Evolutionary conservation across 2,888 invertebrate species (phyloP), one percentile per base, ranked within the genome.

Genomic region (Danaus chrysippus): DNA sequence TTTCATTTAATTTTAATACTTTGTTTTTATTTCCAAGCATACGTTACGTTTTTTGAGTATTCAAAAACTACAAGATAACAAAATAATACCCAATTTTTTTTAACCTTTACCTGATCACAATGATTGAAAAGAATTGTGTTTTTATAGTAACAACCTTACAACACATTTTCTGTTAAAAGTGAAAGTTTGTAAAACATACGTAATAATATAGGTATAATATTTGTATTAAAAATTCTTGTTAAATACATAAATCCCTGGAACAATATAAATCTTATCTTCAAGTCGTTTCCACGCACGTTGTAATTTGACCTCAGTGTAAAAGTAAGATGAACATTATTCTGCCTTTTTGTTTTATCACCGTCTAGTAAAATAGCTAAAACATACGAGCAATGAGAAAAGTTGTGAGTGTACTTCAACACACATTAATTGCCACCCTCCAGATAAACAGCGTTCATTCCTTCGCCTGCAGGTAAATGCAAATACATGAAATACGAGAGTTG

Each of bases 391-490:
- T 72, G 75, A 76, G 76, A 65, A 70, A 78, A 78, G 80, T 82
- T 78, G 77, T 81, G 75, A 78, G 76, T 72, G 73, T 70, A 71
- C 70, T 34, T 34, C 71, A 70, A 70, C 74, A 76, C 77, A 76
- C 79, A 80, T 81, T 84, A 80, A 87, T 82, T 76, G 74, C 78
- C 77, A 74, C 72, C 75, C 76, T 78, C 77, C 77, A 70, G 69
- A 73, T 71, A 72, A 73, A 76, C 75, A 70, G 76, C 71, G 74
- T 74, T 76, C 73, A 63, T 63, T 62, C 67, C 56, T 68, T 71
- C 68, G 77, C 78, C 75, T 83, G 79, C 78, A 84, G 76, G 76
- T 76, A 77, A 77, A 85, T 85, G 82, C 84, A 85, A 82, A 84
- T 74, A 71, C 70, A 67, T 68, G 65, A 71, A 71, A 70, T 69